Base-by-base conservation (phyloP, 2,113 vertebrate genomes). In the Myotis yumanensis region DNA sequence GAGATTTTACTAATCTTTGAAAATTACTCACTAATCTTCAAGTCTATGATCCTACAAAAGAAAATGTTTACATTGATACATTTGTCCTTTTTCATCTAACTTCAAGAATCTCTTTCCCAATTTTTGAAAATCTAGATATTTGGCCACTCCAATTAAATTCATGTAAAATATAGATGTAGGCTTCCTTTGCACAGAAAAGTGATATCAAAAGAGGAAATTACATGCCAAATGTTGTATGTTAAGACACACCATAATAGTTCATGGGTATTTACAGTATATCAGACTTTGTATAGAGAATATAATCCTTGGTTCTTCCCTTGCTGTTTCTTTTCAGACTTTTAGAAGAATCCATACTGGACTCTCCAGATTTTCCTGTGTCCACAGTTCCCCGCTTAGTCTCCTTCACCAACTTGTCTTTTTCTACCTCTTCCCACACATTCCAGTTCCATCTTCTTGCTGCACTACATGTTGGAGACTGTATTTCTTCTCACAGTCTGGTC, bases 11-110 rank as follows among this genome's bases (percentile, higher is more conserved):
- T 43, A 43, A 43, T 43, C 43, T 43, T 43, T 4, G 7, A 43
- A 43, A 7, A 43, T 43, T 43, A 43, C 62, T 84, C 59, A 71
- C 25, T 84, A n/a, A 71, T 51, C 23, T 79, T 43, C 7, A 77
- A 86, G 37, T 52, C n/a, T 48, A 12, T 14, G 51, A 52, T 15
- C n/a, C 23, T 40, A 37, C 22, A 75, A 48, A 35, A 83, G 57
- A 62, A 84, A 87, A 83, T 30, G 14, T 66, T 66, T 68, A 54
- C 12, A 83, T 3, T 84, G 28, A 51, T 28, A 54, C 7, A 23
- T 35, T 79, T 11, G 22, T 77, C 32, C 54, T 69, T 93, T 77
- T 85, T 87, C 8, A 81, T 80, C 64, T 93, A 75, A 86, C 89
- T 86, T 91, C 40, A 43, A 84, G 30, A 95, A 87, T 71, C 15